Evolutionary conservation across 2,888 invertebrate genomes (phyloP).

Genomic region (Campoplex nolae): DNA sequence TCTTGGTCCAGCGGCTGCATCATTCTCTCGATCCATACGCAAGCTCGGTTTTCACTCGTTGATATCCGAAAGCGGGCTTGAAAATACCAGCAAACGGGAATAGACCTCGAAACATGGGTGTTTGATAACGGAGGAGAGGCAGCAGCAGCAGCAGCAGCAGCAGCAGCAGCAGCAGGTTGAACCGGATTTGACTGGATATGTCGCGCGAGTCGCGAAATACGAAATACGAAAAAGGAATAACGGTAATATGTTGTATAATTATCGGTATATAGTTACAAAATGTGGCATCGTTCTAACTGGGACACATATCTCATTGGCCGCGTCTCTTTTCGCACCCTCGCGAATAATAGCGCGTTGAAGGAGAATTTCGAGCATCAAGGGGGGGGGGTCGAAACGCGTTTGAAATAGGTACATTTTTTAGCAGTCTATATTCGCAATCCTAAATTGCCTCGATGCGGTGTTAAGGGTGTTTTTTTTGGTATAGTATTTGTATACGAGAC

Average conservation of each 20-base stretch:
- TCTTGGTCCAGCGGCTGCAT: background rate
- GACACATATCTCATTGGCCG: too few relatives aligned
- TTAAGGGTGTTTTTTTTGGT: background rate
- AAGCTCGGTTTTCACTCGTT: background rate
- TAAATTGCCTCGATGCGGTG: too few relatives aligned
- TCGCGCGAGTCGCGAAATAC: background rate
- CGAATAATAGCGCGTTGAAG: background rate
- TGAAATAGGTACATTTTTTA: background rate
- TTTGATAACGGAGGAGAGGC: background rate
- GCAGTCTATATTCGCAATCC: too few relatives aligned
- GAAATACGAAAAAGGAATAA: background rate
- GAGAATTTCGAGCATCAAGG: background rate
- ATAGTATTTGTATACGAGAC: background rate
- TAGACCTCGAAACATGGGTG: background rate
- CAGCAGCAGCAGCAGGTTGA: background rate
- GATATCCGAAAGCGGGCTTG: background rate
- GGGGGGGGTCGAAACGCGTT: background rate
- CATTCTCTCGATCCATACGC: background rate
- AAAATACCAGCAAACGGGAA: background rate
- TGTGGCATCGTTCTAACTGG: slow-evolving; percentile 2
- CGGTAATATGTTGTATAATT: background rate
- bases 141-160: too few relatives aligned
- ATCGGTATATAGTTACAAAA: too few relatives aligned
- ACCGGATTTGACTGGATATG: background rate
- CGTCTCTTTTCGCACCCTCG: too few relatives aligned